Conservation (phyloP, 1,140 invertebrate genomes). For the Caerostris extrusa region DNA sequence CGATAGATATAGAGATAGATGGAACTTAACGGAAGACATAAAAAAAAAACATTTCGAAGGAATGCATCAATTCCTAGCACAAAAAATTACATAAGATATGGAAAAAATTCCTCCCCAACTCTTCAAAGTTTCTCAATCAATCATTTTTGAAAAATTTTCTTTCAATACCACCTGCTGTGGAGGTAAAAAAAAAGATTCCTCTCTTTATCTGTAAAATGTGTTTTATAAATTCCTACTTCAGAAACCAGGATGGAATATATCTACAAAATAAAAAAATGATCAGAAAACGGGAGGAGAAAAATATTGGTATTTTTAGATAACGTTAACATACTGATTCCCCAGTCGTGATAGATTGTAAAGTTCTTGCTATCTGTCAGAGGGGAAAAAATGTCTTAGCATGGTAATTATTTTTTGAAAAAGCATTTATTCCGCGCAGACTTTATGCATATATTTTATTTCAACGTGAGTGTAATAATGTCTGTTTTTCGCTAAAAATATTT, state of each 20-base stretch:
- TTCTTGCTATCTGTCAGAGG: constrained; percentile 12
- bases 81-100: constrained; percentile 34
- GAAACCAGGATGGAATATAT: constrained; percentile 41
- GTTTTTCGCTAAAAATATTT: neutral
- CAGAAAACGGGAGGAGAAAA: neutral
- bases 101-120: neutral
- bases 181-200: constrained; percentile 51
- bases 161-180: constrained; percentile 12
- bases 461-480: neutral
- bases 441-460: neutral
- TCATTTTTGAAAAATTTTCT: constrained; percentile 57
- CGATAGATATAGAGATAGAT: constrained; percentile 9
- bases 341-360: constrained; percentile 47
- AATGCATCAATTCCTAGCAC: neutral
- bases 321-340: constrained; percentile 43
- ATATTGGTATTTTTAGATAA: constrained; percentile 34
- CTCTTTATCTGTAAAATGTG: constrained; percentile 59
- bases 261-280: constrained; percentile 17
- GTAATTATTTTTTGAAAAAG: constrained; percentile 10
- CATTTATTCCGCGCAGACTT: neutral
- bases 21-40: neutral
- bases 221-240: constrained; percentile 51
- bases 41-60: neutral
- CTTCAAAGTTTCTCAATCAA: constrained; percentile 52
- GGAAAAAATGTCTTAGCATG: constrained; percentile 23